Evolutionary conservation across 1,140 invertebrate genomes (phyloP), one percentile per base, ranked within the genome.

Genomic region (Calycopis cecrops): DNA sequence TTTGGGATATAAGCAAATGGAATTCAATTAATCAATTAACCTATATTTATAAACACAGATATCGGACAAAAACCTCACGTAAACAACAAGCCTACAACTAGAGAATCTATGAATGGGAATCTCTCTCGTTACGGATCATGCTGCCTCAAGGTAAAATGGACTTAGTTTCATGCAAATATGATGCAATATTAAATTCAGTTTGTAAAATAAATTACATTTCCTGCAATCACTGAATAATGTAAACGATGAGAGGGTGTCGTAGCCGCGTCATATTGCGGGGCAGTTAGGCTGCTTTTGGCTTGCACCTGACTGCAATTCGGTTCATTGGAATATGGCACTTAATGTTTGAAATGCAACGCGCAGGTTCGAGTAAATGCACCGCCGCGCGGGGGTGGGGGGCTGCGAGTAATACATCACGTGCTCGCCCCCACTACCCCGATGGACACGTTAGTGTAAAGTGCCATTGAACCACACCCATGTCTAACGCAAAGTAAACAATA

Each of bases 381-480:
- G 51, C 40, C 62, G 48, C 57, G 60, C 34, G 51, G 69, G 63
- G 52, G 63, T 53, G 60, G 56, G 42, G 40, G 48, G 57, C 57
- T 35, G 52, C 52, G 60, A 63, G 69, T 69, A 71, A 73, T 67
- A 65, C 38, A 73, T 74, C 71, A 81, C 72, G 73, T 76, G 76
- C 66, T 50, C 16, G 18, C 62, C 59, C 63, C 54, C 57, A 65
- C 55, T 59, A 35, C 35, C 59, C 58, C 64, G 53, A 49, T 57
- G 54, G 57, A 57, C 42, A 63, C 57, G 50, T 17, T 58, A 55
- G 40, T 62, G 59, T 65, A 65, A 28, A 69, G 62, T 65, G 59
- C 63, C 65, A 63, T 65, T 69, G 67, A 74, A 78, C 75, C 71
- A 73, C 71, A 73, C 73, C 73, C 73, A 69, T 65, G 21, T 59